A percentile compares a stretch with the other conserved stretches of the same genome.
Evolutionary conservation across 2,797 vertebrate genomes (phyloP).

Genomic region (Decapterus maruadsi): DNA sequence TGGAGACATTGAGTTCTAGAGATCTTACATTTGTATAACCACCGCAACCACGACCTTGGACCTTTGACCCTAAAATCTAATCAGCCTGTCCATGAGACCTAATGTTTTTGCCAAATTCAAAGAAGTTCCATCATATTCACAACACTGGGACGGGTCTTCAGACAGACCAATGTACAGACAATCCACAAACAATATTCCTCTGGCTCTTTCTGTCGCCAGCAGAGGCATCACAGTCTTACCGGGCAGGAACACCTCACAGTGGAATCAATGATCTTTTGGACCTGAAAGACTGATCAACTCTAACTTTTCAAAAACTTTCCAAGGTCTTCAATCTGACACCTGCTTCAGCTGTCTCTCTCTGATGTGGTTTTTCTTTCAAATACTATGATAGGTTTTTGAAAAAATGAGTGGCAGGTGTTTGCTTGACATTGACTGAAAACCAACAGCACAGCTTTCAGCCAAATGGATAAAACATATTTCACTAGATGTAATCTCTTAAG

Average conservation of each 20-base stretch:
- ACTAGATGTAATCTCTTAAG: background rate
- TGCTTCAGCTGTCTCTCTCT: background rate
- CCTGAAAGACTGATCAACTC: background rate
- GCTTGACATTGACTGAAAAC: background rate
- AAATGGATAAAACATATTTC: background rate
- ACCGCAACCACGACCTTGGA: too few species aligned
- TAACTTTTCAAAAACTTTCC: background rate
- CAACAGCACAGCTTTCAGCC: background rate
- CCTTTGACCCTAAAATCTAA: too few species aligned
- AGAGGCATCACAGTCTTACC: background rate
- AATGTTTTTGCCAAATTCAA: too few species aligned
- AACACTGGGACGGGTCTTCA: too few species aligned
- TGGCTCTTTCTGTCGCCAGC: too few species aligned
- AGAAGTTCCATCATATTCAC: too few species aligned
- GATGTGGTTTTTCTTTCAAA: background rate
- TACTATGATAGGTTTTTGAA: background rate
- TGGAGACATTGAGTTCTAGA: too few species aligned
- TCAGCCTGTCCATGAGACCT: too few species aligned
- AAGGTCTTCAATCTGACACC: background rate
- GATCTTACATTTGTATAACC: too few species aligned
- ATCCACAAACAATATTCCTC: too few species aligned
- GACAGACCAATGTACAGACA: too few species aligned
- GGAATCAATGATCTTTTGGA: background rate
- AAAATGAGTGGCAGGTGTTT: background rate
- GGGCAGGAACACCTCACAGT: background rate